Base-by-base conservation (phyloP, 2,113 vertebrate genomes). In the Pipra filicauda region DNA sequence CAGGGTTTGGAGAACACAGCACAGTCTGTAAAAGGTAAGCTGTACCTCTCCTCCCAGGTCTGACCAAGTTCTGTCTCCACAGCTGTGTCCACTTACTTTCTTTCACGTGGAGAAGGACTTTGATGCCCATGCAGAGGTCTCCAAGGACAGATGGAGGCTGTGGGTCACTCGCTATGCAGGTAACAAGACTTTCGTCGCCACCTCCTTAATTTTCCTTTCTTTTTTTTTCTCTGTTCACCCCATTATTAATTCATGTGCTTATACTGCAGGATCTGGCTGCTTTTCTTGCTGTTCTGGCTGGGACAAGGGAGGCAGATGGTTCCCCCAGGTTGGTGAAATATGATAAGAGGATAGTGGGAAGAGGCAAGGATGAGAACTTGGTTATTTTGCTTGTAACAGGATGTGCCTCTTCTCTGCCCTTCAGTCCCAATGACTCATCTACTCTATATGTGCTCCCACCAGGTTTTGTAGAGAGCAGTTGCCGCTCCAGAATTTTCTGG, bases 401-500 rank as follows among this genome's bases (percentile, higher is more conserved):
- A 62, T 48, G 27, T 59, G 65, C 39, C 49, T 52, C 72, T 37
- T 69, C 81, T 65, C 82, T 92, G 76, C 52, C 31, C 65, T 91
- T 18, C 67, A 46, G 72, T 61, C 66, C 44, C 65, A 52, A 58
- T 81, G 57, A 61, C 61, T 96, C 58, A 92, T 85, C 35, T 74
- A 49, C 23, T 87, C 52, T 73, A 16, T 51, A 37, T 85, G 54
- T 89, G 41, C 33, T 91, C 37, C n/a, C 43, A 83, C 59, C 61
- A 97, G 96, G 77, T 83, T 94, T 94, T 43, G 59, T 89, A 71
- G 72, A 94, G 39, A 95, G 85, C 92, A 91, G 87, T 22, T 97
- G 96, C 57, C 72, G 1, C 49, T 64, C 94, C 77, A 96, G 93
- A 78, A 91, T 97, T 64, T 97, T 97, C 87, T 93, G 89, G 94